A percentile compares a stretch with the other conserved stretches of the same genome.
Conservation (phyloP, 2,113 vertebrate species). For the Macroglossus sobrinus region DNA sequence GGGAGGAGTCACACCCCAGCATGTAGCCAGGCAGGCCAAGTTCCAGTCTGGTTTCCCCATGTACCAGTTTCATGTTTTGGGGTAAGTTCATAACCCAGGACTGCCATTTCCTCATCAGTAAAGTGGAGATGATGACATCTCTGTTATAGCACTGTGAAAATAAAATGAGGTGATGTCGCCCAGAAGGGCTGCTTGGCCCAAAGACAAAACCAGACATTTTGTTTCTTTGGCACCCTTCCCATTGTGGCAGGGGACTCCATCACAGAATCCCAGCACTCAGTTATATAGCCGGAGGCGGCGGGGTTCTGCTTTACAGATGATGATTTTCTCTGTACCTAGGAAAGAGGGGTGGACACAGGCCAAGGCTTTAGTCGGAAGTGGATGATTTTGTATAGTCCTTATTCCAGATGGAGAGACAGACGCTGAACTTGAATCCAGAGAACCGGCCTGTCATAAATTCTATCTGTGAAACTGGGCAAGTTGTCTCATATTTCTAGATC, state of each 20-base stretch:
- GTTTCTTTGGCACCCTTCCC: not conserved
- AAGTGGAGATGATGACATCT: not conserved
- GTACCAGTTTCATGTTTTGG: not conserved
- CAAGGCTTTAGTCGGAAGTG: not conserved
- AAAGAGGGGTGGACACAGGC: not conserved
- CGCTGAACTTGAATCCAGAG: not conserved
- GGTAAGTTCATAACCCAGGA: not conserved
- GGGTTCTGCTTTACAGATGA: not conserved
- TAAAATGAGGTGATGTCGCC: not conserved
- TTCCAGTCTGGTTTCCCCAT: not conserved
- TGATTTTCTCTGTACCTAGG: not conserved
- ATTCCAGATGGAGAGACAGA: not conserved
- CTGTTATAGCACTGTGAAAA: not conserved
- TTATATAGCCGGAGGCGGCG: not conserved
- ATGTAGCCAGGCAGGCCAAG: not conserved
- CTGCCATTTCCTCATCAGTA: rapidly evolving
- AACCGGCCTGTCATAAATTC: not conserved
- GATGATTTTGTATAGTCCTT: not conserved
- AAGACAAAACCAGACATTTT: too few relatives aligned
- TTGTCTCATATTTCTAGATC: not conserved
- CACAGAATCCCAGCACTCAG: too few relatives aligned
- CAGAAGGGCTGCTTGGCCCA: not conserved
- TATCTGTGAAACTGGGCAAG: not conserved
- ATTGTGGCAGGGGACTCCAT: not conserved
- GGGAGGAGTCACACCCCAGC: not conserved